Base-by-base conservation (phyloP, 2,888 invertebrate species). In the Nymphalis polychloros region DNA sequence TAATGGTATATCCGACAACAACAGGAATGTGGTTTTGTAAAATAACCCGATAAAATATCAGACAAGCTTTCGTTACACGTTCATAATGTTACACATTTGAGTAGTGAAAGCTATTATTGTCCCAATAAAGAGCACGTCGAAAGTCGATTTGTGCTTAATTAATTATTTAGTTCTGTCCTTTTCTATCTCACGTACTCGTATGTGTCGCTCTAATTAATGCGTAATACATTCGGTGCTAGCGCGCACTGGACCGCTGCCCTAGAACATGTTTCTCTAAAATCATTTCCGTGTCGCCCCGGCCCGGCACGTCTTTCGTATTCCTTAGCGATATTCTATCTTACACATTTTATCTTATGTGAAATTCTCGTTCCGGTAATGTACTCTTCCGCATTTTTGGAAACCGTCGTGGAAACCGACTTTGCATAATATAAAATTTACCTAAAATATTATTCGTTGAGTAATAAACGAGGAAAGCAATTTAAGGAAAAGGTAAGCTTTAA, bases 331-430 rank as follows among this genome's bases (percentile, higher is more conserved):
- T 65, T 65, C 59, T 53, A 65, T 60, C 65, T 60, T 49, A 52
- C 23, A 52, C 59, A 47, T 60, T 60, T 65, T 65, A 65, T 65
- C 65, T 65, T 53, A 65, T 52, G 65, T 47, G 52, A 65, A 65
- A 65, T 65, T 59, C 64, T 65, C 64, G 59, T 65, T 59, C 50
- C 64, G 49, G 59, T 65, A 65, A 65, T 65, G 64, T 59, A 65
- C 23, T 65, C 64, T 65, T 65, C 64, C 64, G 59, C 59, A 59
- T 65, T 65, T 64, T 65, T 52, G 50, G 64, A 65, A 50, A 65
- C 59, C 59, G 50, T 59, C 19, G 41, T 46, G 50, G 41, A 23
- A 19, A 59, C 27, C 57, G 31, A 49, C 31, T 59, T 65, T 59
- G 50, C 59, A 65, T 65, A 59, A 65, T 59, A 59, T 65, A 59